Conservation (phyloP, 2,113 vertebrate species). For the Neogale vison region DNA sequence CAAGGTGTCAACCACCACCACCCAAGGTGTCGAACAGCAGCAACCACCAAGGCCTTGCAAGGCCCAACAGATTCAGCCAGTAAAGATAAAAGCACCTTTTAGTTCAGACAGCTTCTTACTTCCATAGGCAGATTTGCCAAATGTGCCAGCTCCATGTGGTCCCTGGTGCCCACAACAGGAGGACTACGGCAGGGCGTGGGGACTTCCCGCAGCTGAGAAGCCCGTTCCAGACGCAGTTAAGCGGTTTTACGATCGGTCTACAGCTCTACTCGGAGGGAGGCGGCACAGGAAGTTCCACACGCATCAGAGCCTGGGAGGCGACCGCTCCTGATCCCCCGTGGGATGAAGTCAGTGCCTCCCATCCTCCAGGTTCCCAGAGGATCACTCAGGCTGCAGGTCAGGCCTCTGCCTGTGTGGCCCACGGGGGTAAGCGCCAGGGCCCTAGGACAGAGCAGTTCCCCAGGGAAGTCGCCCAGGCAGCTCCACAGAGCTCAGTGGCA, state of each 20-base stretch:
- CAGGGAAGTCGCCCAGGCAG: neutral
- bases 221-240: neutral
- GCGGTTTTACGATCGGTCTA: neutral
- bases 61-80: neutral
- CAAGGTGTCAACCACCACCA: neutral
- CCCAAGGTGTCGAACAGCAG: neutral
- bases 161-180: neutral
- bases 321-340: neutral
- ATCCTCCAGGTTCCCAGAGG: neutral
- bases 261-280: neutral
- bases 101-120: neutral
- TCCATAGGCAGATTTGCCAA: neutral
- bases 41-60: neutral
- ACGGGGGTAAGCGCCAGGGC: fast-evolving
- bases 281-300: neutral
- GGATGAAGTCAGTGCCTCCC: neutral
- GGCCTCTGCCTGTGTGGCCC: neutral
- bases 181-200: neutral
- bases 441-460: too few species aligned
- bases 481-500: neutral
- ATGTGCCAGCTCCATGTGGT: neutral
- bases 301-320: neutral
- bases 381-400: neutral
- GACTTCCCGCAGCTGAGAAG: neutral
- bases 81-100: neutral